These are phyloP conservation scores for Crocallis elinguaria DNA, from an alignment of 2,888 invertebrate species.

Conservation along the genomic window DNA sequence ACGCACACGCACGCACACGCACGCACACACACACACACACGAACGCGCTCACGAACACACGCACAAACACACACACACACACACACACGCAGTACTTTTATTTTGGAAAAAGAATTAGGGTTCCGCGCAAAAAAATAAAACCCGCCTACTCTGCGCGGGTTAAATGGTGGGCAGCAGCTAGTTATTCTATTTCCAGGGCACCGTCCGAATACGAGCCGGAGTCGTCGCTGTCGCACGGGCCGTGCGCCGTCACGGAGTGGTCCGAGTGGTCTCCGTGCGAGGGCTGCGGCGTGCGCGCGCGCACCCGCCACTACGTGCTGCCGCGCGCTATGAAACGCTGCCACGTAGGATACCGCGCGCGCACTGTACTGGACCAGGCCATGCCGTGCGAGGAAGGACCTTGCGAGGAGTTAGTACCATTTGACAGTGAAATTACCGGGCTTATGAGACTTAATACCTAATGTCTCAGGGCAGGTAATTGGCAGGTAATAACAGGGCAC, in stretches of 20 bases:
- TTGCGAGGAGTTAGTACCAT: slow-evolving; percentile 58
- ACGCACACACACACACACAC: no score
- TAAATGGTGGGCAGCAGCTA: no score
- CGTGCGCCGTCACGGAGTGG: slow-evolving; percentile 90
- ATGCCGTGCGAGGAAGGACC: slow-evolving; percentile 75
- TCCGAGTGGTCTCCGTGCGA: slow-evolving; percentile 90
- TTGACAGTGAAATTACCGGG: neutral
- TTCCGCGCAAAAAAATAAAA: no score
- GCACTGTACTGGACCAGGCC: slow-evolving; percentile 72
- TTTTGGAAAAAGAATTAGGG: no score
- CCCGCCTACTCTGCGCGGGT: no score
- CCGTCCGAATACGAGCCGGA: slow-evolving; percentile 78
- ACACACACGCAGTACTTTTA: no score
- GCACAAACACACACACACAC: no score
- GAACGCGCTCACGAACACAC: no score
- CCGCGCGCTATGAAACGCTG: slow-evolving; percentile 87
- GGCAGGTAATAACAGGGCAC: no score
- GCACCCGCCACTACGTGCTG: slow-evolving; percentile 87
- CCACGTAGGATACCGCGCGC: slow-evolving; percentile 71
- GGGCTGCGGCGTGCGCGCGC: slow-evolving; percentile 88
- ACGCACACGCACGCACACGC: neutral
- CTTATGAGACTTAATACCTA: no score
- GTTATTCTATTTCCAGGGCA: slow-evolving; percentile 42
- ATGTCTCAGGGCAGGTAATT: no score
- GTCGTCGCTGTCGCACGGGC: slow-evolving; percentile 66